Percentiles rank a stretch among this genome's conserved stretches.
These are phyloP conservation scores for Syrphus vitripennis DNA, from an alignment of 2,888 invertebrate genomes.

Conservation along the genomic window DNA sequence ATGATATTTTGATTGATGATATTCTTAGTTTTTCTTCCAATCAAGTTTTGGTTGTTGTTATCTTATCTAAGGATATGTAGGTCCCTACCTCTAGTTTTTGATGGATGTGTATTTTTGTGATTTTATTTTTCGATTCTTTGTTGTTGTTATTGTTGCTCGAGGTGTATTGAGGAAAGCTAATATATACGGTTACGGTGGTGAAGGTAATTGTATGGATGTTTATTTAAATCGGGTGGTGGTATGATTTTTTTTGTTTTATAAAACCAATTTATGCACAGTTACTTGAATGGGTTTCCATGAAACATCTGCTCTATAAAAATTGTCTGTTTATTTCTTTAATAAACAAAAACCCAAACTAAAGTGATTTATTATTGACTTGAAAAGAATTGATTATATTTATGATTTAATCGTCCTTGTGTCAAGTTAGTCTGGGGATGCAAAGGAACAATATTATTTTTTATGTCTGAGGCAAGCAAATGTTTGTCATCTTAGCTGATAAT, in stretches of 20 bases:
- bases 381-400: slow-evolving; percentile 1
- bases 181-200: not conserved
- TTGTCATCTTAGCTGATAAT: no score
- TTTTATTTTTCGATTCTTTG: not conserved
- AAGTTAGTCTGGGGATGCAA: not conserved
- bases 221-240: not conserved
- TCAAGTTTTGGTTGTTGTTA: slow-evolving; percentile 19
- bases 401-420: not conserved
- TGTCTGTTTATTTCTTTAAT: not conserved
- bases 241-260: slow-evolving; percentile 15
- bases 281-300: slow-evolving; percentile 3
- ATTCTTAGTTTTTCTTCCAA: slow-evolving; percentile 37
- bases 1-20: slow-evolving; percentile 70
- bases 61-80: slow-evolving; percentile 12
- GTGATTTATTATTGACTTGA: slow-evolving; percentile 3
- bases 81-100: no score
- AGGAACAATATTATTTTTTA: no score
- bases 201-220: slow-evolving; percentile 16
- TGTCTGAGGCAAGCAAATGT: no score
- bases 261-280: slow-evolving; percentile 41
- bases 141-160: not conserved
- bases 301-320: slow-evolving; percentile 36
- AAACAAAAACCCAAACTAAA: not conserved
- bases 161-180: not conserved
- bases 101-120: slow-evolving; percentile 29